These are phyloP conservation scores for Vollenhovia emeryi DNA, from an alignment of 1,140 invertebrate species.

Conservation along the genomic window DNA sequence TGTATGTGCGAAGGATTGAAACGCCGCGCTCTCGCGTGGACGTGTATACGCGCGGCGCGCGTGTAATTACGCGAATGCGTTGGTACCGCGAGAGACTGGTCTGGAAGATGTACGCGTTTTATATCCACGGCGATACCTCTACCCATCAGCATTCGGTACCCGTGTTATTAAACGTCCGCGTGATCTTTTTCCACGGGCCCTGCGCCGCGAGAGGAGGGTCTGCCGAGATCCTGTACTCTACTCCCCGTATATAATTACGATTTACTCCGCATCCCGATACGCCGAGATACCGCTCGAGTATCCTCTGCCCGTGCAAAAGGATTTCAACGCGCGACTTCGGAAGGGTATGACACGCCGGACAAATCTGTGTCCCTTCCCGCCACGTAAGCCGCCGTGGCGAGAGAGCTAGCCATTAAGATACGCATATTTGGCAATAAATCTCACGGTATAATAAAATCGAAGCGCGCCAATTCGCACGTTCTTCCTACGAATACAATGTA, in stretches of 20 bases:
- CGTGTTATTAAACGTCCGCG: slow-evolving; percentile 74
- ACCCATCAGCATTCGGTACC: slow-evolving; percentile 72
- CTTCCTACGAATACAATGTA: slow-evolving; percentile 2
- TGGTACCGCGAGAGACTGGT: slow-evolving; percentile 55
- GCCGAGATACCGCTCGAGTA: slow-evolving; percentile 60
- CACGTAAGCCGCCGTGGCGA: slow-evolving; percentile 29
- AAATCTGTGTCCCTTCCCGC: slow-evolving; percentile 46
- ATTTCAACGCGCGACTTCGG: slow-evolving; percentile 57
- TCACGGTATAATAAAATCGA: slow-evolving; percentile 43
- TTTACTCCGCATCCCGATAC: slow-evolving; percentile 74
- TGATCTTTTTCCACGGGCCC: slow-evolving; percentile 70
- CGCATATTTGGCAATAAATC: slow-evolving; percentile 47
- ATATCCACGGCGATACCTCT: slow-evolving; percentile 54
- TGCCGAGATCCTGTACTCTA: slow-evolving; percentile 65
- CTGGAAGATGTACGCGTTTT: slow-evolving; percentile 42
- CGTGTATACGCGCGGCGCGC: slow-evolving; percentile 29
- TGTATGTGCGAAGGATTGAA: slow-evolving; percentile 20
- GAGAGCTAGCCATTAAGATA: slow-evolving; percentile 59
- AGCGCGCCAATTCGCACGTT: not conserved
- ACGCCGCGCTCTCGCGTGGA: slow-evolving; percentile 26
- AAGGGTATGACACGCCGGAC: slow-evolving; percentile 53
- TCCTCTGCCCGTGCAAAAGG: slow-evolving; percentile 51
- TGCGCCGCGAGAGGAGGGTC: slow-evolving; percentile 66
- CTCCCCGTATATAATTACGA: slow-evolving; percentile 76
- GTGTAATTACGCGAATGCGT: slow-evolving; percentile 63